phyloP scores from a whole-genome alignment of 2,113 vertebrate genomes.

The Petrocephalus microphthalmus region DNA sequence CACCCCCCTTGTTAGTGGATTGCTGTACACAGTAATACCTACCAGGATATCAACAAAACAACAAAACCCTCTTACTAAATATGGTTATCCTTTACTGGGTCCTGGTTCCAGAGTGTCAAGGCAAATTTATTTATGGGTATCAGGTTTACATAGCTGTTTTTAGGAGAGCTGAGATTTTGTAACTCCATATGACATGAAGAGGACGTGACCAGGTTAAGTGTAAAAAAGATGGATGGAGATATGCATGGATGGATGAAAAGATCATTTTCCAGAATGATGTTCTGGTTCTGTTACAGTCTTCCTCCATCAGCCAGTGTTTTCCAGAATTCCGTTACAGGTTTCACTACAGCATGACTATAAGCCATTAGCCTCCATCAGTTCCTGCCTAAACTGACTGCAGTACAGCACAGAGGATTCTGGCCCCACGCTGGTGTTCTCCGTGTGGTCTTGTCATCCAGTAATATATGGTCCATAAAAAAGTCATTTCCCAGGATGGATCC shows the following conservation, averaged over 20 bases:
- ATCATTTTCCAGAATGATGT: neutral
- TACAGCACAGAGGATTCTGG: neutral
- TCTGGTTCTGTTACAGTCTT: neutral
- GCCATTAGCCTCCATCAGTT: neutral
- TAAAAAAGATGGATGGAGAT: neutral
- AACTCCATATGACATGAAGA: neutral
- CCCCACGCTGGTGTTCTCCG: neutral
- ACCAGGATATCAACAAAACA: neutral
- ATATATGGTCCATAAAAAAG: slow-evolving; percentile 17
- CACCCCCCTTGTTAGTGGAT: no score
- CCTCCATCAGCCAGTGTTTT: neutral
- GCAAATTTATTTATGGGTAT: neutral
- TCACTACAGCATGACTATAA: neutral
- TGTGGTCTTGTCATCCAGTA: neutral
- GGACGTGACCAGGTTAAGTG: neutral
- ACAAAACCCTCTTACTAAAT: neutral
- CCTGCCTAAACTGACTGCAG: neutral
- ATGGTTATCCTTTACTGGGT: neutral
- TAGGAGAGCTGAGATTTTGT: neutral
- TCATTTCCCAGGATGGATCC: neutral
- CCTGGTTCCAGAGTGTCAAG: neutral
- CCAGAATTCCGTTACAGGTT: neutral
- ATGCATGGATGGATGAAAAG: neutral
- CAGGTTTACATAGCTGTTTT: neutral
- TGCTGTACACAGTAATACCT: neutral